phyloP scores from a whole-genome alignment of 1,140 invertebrate genomes.

The Philopotamus ludificatus region DNA sequence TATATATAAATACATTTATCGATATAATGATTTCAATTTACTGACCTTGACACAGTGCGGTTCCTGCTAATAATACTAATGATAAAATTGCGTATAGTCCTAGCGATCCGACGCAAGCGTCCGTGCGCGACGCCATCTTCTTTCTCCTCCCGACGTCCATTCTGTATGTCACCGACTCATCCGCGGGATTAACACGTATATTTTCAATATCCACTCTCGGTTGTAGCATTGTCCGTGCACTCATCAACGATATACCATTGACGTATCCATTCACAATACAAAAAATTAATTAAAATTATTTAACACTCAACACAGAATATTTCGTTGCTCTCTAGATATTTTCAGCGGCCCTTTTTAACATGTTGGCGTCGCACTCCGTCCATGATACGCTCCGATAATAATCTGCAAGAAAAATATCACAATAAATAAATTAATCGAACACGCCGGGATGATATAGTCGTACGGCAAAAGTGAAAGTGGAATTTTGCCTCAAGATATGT shows the following conservation, averaged over 20 bases:
- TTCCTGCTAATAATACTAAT: constrained; percentile 24
- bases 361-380: constrained; percentile 13
- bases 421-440: neutral
- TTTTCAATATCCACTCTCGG: constrained; percentile 12
- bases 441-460: too few relatives aligned
- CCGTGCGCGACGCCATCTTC: constrained; percentile 11
- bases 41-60: constrained; percentile 29
- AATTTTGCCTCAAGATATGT: constrained; percentile 25
- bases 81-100: constrained; percentile 27
- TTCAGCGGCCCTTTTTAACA: too few relatives aligned
- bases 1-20: neutral
- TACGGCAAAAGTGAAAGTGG: constrained; percentile 26
- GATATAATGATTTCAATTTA: neutral
- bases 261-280: neutral
- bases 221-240: constrained; percentile 24
- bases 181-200: neutral
- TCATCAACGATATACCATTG: neutral
- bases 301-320: too few relatives aligned
- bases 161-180: neutral
- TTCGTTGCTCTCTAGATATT: too few relatives aligned
- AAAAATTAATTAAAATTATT: too few relatives aligned
- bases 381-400: constrained; percentile 4
- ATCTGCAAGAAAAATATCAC: neutral
- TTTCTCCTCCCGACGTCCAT: constrained; percentile 13
- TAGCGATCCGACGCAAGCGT: constrained; percentile 5